A percentile compares a stretch with the other conserved stretches of the same genome.
Evolutionary conservation across 2,113 vertebrate species (phyloP).

Genomic region (Silurus asotus): DNA sequence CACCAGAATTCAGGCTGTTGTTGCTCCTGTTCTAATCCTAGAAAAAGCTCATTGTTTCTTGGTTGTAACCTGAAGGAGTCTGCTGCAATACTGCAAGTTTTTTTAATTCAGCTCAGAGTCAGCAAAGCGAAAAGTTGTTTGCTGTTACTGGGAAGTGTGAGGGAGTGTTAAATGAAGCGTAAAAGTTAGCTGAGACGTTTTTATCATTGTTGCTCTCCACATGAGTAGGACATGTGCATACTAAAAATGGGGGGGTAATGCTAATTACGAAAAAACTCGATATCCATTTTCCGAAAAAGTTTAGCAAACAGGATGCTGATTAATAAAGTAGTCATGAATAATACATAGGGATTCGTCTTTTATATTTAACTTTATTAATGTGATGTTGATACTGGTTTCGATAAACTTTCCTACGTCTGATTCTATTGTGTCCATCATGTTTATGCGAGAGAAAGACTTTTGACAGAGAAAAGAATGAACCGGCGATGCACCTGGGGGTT

Average conservation of each 20-base stretch:
- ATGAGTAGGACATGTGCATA: neutral
- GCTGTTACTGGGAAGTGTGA: neutral
- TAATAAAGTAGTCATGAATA: neutral
- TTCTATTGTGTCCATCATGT: slow-evolving; percentile 34
- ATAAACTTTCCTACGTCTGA: neutral
- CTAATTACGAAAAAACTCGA: neutral
- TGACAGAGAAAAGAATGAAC: slow-evolving; percentile 20
- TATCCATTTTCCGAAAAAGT: neutral
- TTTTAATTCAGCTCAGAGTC: neutral
- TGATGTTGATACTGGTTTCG: neutral
- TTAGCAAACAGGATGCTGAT: neutral
- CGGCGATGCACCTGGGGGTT: slow-evolving; percentile 51
- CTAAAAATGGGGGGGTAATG: neutral
- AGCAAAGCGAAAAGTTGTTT: neutral
- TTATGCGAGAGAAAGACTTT: slow-evolving; percentile 18
- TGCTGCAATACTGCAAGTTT: neutral
- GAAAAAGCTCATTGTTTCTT: neutral
- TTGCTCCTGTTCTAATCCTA: too few species aligned
- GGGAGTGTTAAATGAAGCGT: neutral
- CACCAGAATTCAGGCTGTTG: too few species aligned
- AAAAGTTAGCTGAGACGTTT: neutral
- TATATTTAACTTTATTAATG: neutral
- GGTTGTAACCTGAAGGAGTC: neutral
- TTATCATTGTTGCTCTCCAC: neutral
- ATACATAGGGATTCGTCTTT: neutral